Conservation (phyloP, 2,888 invertebrate genomes). For the Drosophila tripunctata region DNA sequence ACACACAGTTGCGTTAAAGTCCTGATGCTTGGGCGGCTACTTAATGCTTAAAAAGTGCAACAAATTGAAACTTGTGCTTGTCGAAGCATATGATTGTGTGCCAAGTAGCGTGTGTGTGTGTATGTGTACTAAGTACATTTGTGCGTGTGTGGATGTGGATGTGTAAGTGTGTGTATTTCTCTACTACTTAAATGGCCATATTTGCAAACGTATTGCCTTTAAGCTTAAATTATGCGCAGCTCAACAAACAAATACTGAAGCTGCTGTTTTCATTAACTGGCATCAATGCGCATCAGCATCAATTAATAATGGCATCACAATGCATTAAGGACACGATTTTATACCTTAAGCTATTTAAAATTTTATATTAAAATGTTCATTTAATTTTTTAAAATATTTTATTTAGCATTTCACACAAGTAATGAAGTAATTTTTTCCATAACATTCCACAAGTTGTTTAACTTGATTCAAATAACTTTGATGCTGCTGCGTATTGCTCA, state of each 20-base stretch:
- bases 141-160: slow-evolving; percentile 17
- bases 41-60: slow-evolving; percentile 81
- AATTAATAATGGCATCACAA: slow-evolving; percentile 32
- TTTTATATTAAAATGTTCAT: not conserved
- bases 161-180: slow-evolving; percentile 25
- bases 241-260: slow-evolving; percentile 28
- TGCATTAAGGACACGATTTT: slow-evolving; percentile 21
- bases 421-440: not conserved
- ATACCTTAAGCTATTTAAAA: not conserved
- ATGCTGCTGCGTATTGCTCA: slow-evolving; percentile 11
- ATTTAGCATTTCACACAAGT: not conserved
- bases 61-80: slow-evolving; percentile 83
- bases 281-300: slow-evolving; percentile 35
- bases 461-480: not conserved
- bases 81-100: slow-evolving; percentile 81
- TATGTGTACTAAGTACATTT: slow-evolving; percentile 1
- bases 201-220: slow-evolving; percentile 67
- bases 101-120: slow-evolving; percentile 35
- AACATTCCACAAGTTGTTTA: not conserved
- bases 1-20: slow-evolving; percentile 48
- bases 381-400: not conserved
- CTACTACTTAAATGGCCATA: slow-evolving; percentile 55
- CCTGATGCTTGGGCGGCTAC: slow-evolving; percentile 59
- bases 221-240: slow-evolving; percentile 47
- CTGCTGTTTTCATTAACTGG: slow-evolving; percentile 25